A percentile compares a stretch with the other conserved stretches of the same genome.
Conservation (phyloP, 2,797 vertebrate species). For the Mus minutoides region DNA sequence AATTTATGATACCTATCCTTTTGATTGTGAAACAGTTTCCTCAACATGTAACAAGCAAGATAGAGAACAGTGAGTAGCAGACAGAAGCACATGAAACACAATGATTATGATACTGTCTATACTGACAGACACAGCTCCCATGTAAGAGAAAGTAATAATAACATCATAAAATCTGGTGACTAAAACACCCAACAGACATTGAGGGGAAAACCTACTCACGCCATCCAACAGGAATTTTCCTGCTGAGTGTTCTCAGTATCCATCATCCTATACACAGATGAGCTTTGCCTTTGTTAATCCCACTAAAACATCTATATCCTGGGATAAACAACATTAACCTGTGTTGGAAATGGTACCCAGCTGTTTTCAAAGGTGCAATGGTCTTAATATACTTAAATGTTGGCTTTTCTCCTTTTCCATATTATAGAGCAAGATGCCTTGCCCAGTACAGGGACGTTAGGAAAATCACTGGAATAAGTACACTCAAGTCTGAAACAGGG, state of each 20-base stretch:
- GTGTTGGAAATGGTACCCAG: background rate
- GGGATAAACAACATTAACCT: background rate
- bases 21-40: background rate
- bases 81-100: background rate
- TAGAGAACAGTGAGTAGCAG: background rate
- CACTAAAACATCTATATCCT: background rate
- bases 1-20: background rate
- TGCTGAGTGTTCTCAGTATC: background rate
- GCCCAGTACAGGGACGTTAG: background rate
- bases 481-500: background rate
- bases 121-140: background rate
- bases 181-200: background rate
- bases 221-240: background rate
- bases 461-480: background rate
- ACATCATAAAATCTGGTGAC: background rate
- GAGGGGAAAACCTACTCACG: background rate
- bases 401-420: background rate
- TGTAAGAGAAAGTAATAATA: background rate
- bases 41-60: background rate
- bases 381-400: no score
- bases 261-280: background rate
- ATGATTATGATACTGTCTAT: background rate
- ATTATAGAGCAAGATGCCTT: background rate
- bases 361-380: background rate
- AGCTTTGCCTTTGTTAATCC: no score